phyloP scores from a whole-genome alignment of 2,888 invertebrate species.

The Eristalinus aeneus region DNA sequence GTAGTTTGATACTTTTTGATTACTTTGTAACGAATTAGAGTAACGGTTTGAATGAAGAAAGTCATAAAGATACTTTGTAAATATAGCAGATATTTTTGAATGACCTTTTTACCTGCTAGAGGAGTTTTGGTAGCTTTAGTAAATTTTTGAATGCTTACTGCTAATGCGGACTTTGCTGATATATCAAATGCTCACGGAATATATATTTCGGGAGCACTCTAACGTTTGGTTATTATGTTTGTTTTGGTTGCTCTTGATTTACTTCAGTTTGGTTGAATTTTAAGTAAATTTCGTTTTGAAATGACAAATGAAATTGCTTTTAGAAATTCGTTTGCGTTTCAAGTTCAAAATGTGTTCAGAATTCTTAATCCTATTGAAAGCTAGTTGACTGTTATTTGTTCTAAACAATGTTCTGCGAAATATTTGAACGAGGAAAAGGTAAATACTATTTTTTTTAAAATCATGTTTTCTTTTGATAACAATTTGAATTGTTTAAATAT shows the following conservation, averaged over 20 bases:
- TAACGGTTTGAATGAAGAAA: conserved; percentile 51
- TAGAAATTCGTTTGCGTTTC: neutral
- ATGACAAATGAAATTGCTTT: neutral
- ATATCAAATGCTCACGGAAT: conserved; percentile 22
- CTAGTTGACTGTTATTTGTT: neutral
- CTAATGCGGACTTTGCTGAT: conserved; percentile 21
- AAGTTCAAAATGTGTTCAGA: conserved; percentile 17
- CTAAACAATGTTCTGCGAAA: neutral
- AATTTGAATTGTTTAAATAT: neutral
- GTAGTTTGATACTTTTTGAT: conserved; percentile 28
- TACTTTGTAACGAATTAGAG: neutral
- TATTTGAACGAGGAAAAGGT: neutral
- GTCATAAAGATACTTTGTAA: conserved; percentile 34
- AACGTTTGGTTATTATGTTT: neutral
- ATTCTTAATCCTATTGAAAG: neutral
- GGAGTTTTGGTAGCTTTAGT: conserved; percentile 26
- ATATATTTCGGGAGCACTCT: conserved; percentile 20
- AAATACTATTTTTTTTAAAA: neutral
- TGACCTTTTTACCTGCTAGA: conserved; percentile 43
- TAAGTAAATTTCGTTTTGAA: neutral
- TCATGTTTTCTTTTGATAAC: no score
- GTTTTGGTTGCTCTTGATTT: neutral
- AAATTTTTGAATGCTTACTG: conserved; percentile 47
- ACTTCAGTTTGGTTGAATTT: neutral
- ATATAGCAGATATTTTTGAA: conserved; percentile 68